These are phyloP conservation scores for Myiagra hebetior DNA, from an alignment of 2,113 vertebrate genomes.

Conservation along the genomic window DNA sequence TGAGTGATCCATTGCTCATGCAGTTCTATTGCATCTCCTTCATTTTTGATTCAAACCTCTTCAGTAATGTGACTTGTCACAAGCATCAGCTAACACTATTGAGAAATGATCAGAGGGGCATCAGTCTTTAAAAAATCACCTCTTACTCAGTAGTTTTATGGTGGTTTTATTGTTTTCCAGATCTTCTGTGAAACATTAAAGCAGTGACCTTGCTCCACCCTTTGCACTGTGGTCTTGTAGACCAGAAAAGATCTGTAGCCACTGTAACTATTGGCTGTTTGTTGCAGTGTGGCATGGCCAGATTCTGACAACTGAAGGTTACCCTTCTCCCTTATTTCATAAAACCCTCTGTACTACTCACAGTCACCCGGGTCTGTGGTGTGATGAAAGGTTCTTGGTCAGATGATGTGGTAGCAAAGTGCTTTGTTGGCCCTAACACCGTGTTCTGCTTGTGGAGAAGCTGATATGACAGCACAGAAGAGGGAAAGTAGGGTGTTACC, in stretches of 20 bases:
- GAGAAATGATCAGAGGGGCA: not conserved
- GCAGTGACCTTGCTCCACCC: not conserved
- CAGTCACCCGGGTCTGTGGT: not conserved
- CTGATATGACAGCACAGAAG: rapidly evolving
- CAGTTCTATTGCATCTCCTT: not conserved
- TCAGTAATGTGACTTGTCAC: not conserved
- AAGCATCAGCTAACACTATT: not conserved
- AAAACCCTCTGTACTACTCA: not conserved
- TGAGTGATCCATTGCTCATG: not conserved
- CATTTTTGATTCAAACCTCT: not conserved
- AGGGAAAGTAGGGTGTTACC: not conserved
- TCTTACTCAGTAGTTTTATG: not conserved
- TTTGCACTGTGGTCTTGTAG: not conserved
- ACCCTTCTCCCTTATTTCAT: not conserved
- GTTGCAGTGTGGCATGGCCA: not conserved
- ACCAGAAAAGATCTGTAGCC: not conserved
- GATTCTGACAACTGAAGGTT: not conserved
- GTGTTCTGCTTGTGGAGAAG: rapidly evolving
- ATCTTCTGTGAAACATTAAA: not conserved
- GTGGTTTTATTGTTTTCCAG: not conserved
- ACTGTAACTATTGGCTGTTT: not conserved
- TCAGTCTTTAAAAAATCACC: not conserved
- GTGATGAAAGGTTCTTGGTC: not conserved
- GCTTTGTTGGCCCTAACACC: not conserved
- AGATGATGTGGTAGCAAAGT: not conserved